Evolutionary conservation across 2,888 invertebrate species (phyloP).

Genomic region (Diloba caeruleocephala): DNA sequence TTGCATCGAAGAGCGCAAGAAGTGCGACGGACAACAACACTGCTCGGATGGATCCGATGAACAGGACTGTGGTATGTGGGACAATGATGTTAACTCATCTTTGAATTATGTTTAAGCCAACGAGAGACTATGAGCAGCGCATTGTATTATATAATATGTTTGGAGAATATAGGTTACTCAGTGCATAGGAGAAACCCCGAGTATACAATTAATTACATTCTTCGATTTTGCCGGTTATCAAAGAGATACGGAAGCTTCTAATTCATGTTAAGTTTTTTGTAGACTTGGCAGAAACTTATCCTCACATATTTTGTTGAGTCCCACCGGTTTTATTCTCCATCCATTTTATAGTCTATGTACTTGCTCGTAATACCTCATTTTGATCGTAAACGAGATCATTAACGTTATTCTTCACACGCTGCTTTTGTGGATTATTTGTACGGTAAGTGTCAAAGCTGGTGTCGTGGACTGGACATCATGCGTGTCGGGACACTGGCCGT

Average conservation of each 20-base stretch:
- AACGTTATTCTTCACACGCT: conserved; percentile 65
- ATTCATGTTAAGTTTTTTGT: too few species aligned
- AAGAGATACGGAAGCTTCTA: too few species aligned
- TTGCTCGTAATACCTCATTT: conserved; percentile 5
- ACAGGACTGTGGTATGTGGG: conserved; percentile 82
- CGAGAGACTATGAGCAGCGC: conserved; percentile 10
- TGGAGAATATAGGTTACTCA: too few species aligned
- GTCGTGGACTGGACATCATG: conserved; percentile 76
- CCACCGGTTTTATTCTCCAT: background rate
- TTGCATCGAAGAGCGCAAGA: conserved; percentile 88
- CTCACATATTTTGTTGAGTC: background rate
- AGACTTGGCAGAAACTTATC: background rate
- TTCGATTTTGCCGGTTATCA: too few species aligned
- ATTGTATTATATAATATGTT: too few species aligned
- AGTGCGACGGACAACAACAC: conserved; percentile 88
- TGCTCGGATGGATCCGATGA: conserved; percentile 91
- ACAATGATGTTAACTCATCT: background rate
- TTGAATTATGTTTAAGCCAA: background rate
- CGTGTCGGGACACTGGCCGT: conserved; percentile 84
- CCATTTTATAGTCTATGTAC: background rate
- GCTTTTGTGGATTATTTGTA: conserved; percentile 63
- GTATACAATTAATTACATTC: too few species aligned
- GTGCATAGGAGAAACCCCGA: too few species aligned
- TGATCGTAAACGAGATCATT: conserved; percentile 1
- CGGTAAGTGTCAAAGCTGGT: conserved; percentile 75